A percentile compares a stretch with the other conserved stretches of the same genome.
phyloP scores from a whole-genome alignment of 2,888 invertebrate genomes.

The Ferdinandea cuprea region DNA sequence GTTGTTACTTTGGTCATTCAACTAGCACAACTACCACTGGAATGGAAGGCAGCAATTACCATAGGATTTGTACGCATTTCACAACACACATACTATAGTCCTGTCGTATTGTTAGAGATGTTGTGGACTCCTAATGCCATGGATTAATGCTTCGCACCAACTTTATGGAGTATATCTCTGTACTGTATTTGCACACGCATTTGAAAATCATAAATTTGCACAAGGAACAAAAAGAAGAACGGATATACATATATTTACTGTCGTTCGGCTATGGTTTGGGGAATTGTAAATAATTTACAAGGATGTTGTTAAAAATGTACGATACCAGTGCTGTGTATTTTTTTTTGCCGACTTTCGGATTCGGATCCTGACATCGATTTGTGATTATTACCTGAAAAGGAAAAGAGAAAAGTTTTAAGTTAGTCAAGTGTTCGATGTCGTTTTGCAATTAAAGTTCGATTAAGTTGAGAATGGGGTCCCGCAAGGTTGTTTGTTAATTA shows the following conservation, averaged over 20 bases:
- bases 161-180: slow-evolving; percentile 6
- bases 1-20: slow-evolving; percentile 29
- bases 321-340: slow-evolving; percentile 22
- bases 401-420: slow-evolving; percentile 6
- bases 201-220: slow-evolving; percentile 32
- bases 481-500: too few relatives aligned
- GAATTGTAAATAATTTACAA: slow-evolving; percentile 29
- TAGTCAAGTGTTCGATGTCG: background rate
- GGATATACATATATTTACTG: slow-evolving; percentile 26
- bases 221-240: background rate
- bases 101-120: slow-evolving; percentile 23
- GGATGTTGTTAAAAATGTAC: slow-evolving; percentile 27
- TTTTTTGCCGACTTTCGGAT: slow-evolving; percentile 5
- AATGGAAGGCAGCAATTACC: slow-evolving; percentile 44
- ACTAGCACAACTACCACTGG: slow-evolving; percentile 3
- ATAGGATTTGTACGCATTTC: slow-evolving; percentile 64
- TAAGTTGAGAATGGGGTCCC: too few relatives aligned
- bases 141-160: slow-evolving; percentile 40
- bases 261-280: background rate
- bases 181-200: slow-evolving; percentile 23
- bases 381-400: slow-evolving; percentile 52
- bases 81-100: slow-evolving; percentile 36
- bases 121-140: slow-evolving; percentile 59
- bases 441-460: background rate
- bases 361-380: background rate